Base-by-base conservation (phyloP, 2,113 vertebrate genomes). In the Hemicordylus capensis region DNA sequence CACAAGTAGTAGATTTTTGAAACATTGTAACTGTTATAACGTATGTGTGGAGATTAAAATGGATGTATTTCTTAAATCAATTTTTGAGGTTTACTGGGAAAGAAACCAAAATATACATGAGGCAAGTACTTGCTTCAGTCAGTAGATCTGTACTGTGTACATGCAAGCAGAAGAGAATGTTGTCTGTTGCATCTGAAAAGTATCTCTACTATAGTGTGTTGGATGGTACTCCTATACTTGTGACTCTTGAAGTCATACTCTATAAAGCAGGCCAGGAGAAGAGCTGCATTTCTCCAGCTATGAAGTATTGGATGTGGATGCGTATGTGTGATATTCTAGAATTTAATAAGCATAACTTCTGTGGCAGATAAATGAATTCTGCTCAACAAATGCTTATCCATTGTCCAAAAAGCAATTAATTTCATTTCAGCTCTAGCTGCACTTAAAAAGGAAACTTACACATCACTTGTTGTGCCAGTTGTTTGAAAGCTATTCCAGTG, bases 1-100 rank as follows among this genome's bases (percentile, higher is more conserved):
- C 39, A 87, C 3, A 91, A 91, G 81, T 90, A 86, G 87, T 88
- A 37, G 56, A 17, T 46, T 88, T 90, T 87, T 88, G 69, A 88
- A 87, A 89, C 75, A 76, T 85, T 44, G 20, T 70, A 72, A 46
- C 58, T 51, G 59, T 37, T 75, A 58, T 87, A 77, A 63, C 48
- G 34, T 56, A 26, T 39, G 81, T 92, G 67, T 88, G 80, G 66
- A 75, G 39, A 42, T 39, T 80, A 73, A 63, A 69, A 34, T 77
- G 5, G 39, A 51, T 31, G 42, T 85, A 51, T 85, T 85, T 85
- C 66, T 73, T 79, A 80, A 85, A 46, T 26, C 58, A 3, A 48
- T 3, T 79, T 20, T 69, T 80, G 46, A 69, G 20, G 39, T 76
- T 83, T 76, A 9, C 26, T 56, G 11, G 67, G 26, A 56, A 76